Percentiles rank a stretch among this genome's conserved stretches.
phyloP scores from a whole-genome alignment of 2,888 invertebrate genomes.

The Deilephila elpenor region DNA sequence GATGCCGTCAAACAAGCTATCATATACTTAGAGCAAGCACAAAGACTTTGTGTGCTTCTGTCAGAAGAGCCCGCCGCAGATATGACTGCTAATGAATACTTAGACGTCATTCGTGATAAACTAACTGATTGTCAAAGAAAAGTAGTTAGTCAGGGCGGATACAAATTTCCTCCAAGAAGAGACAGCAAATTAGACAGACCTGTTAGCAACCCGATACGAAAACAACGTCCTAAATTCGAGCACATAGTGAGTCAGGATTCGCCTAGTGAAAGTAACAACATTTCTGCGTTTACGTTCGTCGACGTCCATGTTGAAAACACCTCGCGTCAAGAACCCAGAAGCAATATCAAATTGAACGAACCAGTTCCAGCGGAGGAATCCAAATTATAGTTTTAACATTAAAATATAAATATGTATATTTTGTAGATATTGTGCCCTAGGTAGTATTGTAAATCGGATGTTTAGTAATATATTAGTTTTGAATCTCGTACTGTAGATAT shows the following conservation, averaged over 20 bases:
- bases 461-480: constrained; percentile 27
- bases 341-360: constrained; percentile 54
- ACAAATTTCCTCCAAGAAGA: constrained; percentile 68
- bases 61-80: constrained; percentile 84
- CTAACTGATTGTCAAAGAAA: constrained; percentile 78
- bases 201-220: constrained; percentile 53
- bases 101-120: constrained; percentile 82
- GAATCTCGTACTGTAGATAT: constrained; percentile 31
- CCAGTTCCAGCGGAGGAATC: constrained; percentile 66
- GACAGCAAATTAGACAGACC: constrained; percentile 61
- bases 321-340: constrained; percentile 45
- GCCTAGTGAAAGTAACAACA: constrained; percentile 60
- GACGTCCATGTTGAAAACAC: constrained; percentile 67
- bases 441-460: constrained; percentile 9
- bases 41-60: constrained; percentile 86
- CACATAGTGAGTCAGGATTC: constrained; percentile 68
- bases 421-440: constrained; percentile 25
- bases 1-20: constrained; percentile 86
- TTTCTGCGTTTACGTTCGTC: constrained; percentile 68
- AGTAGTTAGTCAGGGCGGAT: constrained; percentile 70
- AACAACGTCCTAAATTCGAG: constrained; percentile 65
- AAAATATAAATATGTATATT: background rate
- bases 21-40: constrained; percentile 89
- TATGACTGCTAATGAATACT: constrained; percentile 81
- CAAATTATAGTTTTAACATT: constrained; percentile 58